phyloP scores from a whole-genome alignment of 2,888 invertebrate species.

The Ochlodes sylvanus region DNA sequence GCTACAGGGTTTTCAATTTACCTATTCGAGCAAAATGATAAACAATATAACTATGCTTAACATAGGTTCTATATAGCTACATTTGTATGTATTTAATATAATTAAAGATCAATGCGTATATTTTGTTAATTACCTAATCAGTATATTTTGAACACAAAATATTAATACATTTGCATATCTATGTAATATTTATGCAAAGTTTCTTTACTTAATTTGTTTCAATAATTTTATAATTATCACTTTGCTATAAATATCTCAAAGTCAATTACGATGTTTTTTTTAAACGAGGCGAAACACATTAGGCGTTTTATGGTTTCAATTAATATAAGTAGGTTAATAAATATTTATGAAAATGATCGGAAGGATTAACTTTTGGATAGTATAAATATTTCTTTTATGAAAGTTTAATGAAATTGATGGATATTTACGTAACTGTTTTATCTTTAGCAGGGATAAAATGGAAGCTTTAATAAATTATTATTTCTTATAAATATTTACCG shows the following conservation, averaged over 20 bases:
- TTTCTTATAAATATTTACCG: too few relatives aligned
- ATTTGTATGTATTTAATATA: too few relatives aligned
- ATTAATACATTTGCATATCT: slow-evolving; percentile 39
- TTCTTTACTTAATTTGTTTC: slow-evolving; percentile 41
- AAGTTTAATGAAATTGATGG: background rate
- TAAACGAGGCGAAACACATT: slow-evolving; percentile 25
- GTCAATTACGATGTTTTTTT: slow-evolving; percentile 42
- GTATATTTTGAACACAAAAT: slow-evolving; percentile 30
- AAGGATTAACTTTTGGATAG: background rate
- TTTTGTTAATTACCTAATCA: background rate
- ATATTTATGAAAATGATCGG: slow-evolving; percentile 19
- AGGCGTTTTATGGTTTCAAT: slow-evolving; percentile 21
- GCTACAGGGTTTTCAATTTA: too few relatives aligned
- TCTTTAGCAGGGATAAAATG: too few relatives aligned
- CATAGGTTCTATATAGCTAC: too few relatives aligned
- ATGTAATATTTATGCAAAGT: slow-evolving; percentile 40
- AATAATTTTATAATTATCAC: slow-evolving; percentile 46
- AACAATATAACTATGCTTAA: too few relatives aligned
- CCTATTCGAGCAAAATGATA: too few relatives aligned
- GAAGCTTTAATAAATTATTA: too few relatives aligned
- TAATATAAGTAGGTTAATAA: slow-evolving; percentile 26
- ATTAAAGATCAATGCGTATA: background rate
- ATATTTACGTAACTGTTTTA: background rate
- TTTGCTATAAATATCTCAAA: slow-evolving; percentile 48
- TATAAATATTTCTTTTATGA: background rate